Evolutionary conservation across 2,113 vertebrate species (phyloP).

Genomic region (Antechinus flavipes): DNA sequence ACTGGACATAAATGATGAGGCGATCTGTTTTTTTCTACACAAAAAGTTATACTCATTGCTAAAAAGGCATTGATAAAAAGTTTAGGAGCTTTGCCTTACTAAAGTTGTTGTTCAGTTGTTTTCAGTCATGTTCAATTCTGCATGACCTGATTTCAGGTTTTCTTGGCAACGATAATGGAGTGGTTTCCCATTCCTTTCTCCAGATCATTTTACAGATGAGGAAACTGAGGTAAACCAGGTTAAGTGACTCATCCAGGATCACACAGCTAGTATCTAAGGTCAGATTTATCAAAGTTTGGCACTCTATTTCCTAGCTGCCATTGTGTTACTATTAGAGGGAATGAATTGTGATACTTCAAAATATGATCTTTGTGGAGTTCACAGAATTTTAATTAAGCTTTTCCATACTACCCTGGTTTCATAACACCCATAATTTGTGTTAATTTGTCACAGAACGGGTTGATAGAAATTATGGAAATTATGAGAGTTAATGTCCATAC

Average conservation of each 20-base stretch:
- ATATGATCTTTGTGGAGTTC: background rate
- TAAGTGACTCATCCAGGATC: too few relatives aligned
- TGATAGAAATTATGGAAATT: background rate
- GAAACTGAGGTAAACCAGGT: too few relatives aligned
- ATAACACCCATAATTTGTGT: background rate
- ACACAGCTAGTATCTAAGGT: background rate
- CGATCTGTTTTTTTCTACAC: background rate
- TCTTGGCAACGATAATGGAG: too few relatives aligned
- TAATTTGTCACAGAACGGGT: background rate
- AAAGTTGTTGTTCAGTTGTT: too few relatives aligned
- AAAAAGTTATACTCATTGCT: too few relatives aligned
- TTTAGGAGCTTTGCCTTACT: too few relatives aligned
- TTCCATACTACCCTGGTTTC: background rate
- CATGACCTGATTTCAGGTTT: too few relatives aligned
- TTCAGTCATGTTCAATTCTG: too few relatives aligned
- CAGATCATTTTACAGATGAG: too few relatives aligned
- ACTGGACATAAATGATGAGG: background rate
- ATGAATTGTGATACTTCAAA: background rate
- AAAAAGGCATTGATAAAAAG: too few relatives aligned
- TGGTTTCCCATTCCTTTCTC: too few relatives aligned
- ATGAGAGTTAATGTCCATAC: background rate
- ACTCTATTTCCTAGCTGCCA: background rate
- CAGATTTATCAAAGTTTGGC: background rate
- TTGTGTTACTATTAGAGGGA: background rate
- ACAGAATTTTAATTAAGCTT: background rate